phyloP scores from a whole-genome alignment of 2,113 vertebrate genomes.

The Tor tambroides region DNA sequence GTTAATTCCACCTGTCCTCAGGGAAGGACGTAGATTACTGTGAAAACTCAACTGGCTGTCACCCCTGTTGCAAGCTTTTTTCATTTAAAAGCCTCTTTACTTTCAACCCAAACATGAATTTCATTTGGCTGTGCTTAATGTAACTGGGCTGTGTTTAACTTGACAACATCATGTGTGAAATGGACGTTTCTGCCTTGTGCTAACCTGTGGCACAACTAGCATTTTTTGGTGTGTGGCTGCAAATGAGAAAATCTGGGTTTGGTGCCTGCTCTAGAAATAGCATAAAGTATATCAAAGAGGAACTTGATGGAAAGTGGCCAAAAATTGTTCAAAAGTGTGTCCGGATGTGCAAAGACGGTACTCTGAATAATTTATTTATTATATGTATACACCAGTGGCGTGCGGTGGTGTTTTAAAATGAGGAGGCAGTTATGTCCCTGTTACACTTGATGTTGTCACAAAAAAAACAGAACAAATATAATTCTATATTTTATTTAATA shows the following conservation, averaged over 20 bases:
- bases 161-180: slow-evolving; percentile 15
- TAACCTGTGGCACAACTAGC: background rate
- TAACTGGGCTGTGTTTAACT: slow-evolving; percentile 51
- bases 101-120: slow-evolving; percentile 44
- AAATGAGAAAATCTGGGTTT: background rate
- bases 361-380: background rate
- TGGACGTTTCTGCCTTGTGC: background rate
- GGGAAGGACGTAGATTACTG: slow-evolving; percentile 57
- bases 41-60: slow-evolving; percentile 46
- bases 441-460: too few species aligned
- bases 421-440: too few species aligned
- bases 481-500: too few species aligned
- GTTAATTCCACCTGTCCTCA: slow-evolving; percentile 61
- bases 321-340: background rate
- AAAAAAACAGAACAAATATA: too few species aligned
- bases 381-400: too few species aligned
- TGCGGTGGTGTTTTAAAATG: too few species aligned
- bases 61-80: slow-evolving; percentile 19
- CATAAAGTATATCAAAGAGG: background rate
- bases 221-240: background rate
- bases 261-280: background rate
- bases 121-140: slow-evolving; percentile 48
- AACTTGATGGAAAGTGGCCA: background rate
- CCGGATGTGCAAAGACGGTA: background rate
- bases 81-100: slow-evolving; percentile 45